Conservation (phyloP, 2,888 invertebrate genomes). For the Lysandra bellargus region DNA sequence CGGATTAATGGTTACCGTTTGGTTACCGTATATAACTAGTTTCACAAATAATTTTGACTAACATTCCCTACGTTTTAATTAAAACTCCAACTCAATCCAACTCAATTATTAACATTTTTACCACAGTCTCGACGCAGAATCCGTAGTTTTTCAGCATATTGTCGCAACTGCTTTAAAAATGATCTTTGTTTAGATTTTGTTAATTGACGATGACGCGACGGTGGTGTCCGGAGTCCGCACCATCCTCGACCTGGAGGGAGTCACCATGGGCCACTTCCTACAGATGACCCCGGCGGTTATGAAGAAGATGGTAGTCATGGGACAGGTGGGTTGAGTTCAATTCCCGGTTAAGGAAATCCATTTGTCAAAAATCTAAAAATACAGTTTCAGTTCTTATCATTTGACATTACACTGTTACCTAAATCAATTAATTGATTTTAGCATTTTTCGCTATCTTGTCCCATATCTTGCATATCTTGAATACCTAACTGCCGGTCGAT, state of each 20-base stretch:
- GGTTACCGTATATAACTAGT: background rate
- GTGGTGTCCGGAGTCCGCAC: conserved; percentile 57
- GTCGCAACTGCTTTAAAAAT: background rate
- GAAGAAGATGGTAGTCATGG: conserved; percentile 61
- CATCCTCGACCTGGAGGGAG: conserved; percentile 67
- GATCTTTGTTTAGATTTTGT: conserved; percentile 48
- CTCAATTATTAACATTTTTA: too few species aligned
- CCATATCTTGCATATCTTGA: too few species aligned
- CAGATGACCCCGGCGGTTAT: conserved; percentile 65
- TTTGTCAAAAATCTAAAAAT: background rate
- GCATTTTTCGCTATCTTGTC: background rate
- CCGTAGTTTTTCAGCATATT: too few species aligned
- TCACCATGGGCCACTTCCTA: conserved; percentile 64
- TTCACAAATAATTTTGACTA: background rate
- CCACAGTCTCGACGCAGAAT: too few species aligned
- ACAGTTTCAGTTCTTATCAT: background rate
- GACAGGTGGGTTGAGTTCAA: conserved; percentile 45
- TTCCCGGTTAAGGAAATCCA: background rate
- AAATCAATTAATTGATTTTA: background rate
- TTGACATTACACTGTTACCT: background rate
- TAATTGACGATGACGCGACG: conserved; percentile 70
- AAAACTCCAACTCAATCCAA: too few species aligned
- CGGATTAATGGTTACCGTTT: background rate
- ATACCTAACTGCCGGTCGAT: too few species aligned
- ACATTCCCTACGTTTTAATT: too few species aligned